These are phyloP conservation scores for Melanotaenia pygmaea DNA, from an alignment of 2,797 vertebrate species.

Conservation along the genomic window DNA sequence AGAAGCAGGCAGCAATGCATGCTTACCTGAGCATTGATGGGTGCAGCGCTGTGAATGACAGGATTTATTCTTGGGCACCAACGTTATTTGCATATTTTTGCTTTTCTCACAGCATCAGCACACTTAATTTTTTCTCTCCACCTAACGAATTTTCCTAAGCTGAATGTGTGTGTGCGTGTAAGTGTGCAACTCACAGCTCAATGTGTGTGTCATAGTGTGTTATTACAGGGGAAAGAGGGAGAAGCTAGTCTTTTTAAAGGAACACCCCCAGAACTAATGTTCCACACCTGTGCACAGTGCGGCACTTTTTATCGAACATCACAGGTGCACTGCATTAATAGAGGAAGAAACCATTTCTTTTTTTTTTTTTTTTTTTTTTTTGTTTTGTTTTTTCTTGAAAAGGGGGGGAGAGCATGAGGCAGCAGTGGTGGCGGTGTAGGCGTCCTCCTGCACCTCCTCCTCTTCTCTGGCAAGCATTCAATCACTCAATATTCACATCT, in stretches of 20 bases:
- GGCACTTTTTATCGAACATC: constrained; percentile 87
- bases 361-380: constrained; percentile 33
- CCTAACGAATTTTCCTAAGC: constrained; percentile 33
- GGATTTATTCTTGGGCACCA: constrained; percentile 80
- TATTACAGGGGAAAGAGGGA: constrained; percentile 73
- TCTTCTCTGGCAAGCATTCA: constrained; percentile 81
- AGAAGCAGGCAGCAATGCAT: constrained; percentile 25
- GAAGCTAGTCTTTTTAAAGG: constrained; percentile 84
- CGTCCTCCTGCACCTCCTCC: constrained; percentile 60
- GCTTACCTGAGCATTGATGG: constrained; percentile 69
- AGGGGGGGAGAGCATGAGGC: constrained; percentile 15
- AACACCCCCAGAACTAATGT: constrained; percentile 90
- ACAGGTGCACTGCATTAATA: constrained; percentile 89
- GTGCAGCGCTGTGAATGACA: constrained; percentile 77
- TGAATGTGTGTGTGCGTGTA: constrained; percentile 21
- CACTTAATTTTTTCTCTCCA: constrained; percentile 30
- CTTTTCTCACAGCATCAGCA: constrained; percentile 68
- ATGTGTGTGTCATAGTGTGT: constrained; percentile 70
- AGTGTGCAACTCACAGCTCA: constrained; percentile 27
- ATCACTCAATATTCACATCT: constrained; percentile 81
- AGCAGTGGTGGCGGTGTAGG: constrained; percentile 51
- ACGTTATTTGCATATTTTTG: constrained; percentile 84
- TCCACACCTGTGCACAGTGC: constrained; percentile 89
- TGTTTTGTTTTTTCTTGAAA: constrained; percentile 30
- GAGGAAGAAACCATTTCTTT: constrained; percentile 84